A percentile compares a stretch with the other conserved stretches of the same genome.
These are phyloP conservation scores for Myiothlypis chrysogaster DNA, from an alignment of 2,797 vertebrate species.

Conservation along the genomic window DNA sequence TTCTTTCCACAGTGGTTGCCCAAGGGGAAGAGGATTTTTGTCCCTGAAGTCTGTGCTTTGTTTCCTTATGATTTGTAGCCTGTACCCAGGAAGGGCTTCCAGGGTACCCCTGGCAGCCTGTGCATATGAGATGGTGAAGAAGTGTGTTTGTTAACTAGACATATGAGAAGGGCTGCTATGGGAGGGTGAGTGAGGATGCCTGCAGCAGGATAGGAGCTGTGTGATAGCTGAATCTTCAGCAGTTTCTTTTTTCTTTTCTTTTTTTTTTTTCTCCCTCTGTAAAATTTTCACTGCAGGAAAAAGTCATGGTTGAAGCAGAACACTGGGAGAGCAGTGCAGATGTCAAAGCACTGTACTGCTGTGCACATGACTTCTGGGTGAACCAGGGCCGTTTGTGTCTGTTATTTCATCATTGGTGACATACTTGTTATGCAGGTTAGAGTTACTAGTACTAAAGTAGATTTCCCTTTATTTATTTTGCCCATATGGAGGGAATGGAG, in stretches of 20 bases:
- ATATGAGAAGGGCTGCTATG: background rate
- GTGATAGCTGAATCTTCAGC: background rate
- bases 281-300: background rate
- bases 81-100: background rate
- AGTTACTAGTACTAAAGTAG: background rate
- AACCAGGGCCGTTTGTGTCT: background rate
- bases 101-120: background rate
- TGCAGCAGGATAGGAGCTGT: background rate
- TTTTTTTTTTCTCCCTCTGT: rapidly evolving
- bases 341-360: background rate
- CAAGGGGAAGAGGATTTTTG: background rate
- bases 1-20: background rate
- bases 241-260: background rate
- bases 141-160: background rate
- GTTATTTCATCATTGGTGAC: background rate
- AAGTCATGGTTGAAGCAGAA: background rate
- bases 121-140: background rate
- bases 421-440: background rate
- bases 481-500: background rate
- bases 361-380: background rate
- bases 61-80: background rate
- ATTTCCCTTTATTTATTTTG: conserved; percentile 13
- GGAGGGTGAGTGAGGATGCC: background rate
- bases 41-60: background rate
- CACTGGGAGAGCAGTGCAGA: background rate